Percentiles rank a stretch among this genome's conserved stretches.
These are phyloP conservation scores for Tapera naevia DNA, from an alignment of 2,797 vertebrate genomes.

Conservation along the genomic window DNA sequence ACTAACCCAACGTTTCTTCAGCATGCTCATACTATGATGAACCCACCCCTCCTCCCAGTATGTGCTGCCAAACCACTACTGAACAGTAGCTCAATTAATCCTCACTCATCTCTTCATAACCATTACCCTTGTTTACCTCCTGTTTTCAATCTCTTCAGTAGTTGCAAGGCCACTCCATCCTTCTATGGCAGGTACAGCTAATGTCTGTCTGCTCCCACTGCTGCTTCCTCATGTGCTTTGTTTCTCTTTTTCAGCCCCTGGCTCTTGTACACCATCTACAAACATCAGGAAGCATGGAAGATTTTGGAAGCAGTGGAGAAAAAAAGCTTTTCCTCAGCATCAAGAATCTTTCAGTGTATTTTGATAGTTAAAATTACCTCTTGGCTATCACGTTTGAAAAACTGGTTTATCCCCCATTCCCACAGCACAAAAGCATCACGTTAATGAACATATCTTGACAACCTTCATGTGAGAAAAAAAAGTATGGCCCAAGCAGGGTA, in stretches of 20 bases:
- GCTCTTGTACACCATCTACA: not conserved
- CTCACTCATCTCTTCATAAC: fast-evolving
- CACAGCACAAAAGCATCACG: fast-evolving
- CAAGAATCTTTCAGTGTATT: not conserved
- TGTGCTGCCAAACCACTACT: not conserved
- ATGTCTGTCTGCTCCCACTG: not conserved
- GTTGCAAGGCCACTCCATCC: not conserved
- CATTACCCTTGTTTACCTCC: not conserved
- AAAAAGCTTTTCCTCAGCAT: not conserved
- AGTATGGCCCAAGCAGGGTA: not conserved
- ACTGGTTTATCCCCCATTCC: not conserved
- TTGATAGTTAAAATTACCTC: not conserved
- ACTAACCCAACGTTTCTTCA: not conserved
- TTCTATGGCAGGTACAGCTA: not conserved
- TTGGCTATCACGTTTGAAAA: not conserved
- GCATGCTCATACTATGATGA: fast-evolving
- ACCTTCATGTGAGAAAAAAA: not conserved
- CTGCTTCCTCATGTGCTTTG: not conserved
- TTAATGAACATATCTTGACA: not conserved
- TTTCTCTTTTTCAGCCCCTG: not conserved
- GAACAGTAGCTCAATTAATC: not conserved
- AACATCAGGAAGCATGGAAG: not conserved
- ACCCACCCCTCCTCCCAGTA: too few species aligned
- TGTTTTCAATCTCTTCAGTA: not conserved
- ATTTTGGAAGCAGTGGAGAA: not conserved